Conservation (phyloP, 2,888 invertebrate genomes). For the Petrophora chlorosata region DNA sequence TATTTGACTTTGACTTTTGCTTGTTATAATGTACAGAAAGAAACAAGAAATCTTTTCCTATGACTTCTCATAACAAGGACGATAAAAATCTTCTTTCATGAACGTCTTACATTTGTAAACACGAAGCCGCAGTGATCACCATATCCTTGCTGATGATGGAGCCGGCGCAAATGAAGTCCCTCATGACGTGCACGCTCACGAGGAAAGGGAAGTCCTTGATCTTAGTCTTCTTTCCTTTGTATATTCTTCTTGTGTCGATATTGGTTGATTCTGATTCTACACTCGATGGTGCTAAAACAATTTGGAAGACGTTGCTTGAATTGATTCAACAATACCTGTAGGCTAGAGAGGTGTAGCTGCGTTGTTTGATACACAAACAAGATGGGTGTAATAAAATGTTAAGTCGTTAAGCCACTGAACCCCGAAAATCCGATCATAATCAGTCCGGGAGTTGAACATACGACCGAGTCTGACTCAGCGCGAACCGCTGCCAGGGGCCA, state of each 20-base stretch:
- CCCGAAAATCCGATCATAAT: no score
- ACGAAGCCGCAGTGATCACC: conserved; percentile 55
- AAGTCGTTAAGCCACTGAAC: no score
- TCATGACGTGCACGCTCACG: conserved; percentile 44
- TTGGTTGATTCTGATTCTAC: conserved; percentile 9
- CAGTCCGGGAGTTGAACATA: no score
- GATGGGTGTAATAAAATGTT: no score
- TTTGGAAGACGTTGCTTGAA: neutral
- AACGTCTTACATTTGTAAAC: conserved; percentile 48
- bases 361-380: no score
- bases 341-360: no score
- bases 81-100: neutral
- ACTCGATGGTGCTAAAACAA: conserved; percentile 16
- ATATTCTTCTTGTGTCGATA: conserved; percentile 40
- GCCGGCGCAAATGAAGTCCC: conserved; percentile 46
- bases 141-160: conserved; percentile 47
- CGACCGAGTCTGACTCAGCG: no score
- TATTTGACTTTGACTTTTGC: no score
- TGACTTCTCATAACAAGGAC: neutral
- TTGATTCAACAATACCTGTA: no score
- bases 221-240: conserved; percentile 31
- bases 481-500: no score
- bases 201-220: conserved; percentile 46
- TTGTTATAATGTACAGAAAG: no score
- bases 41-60: no score